Evolutionary conservation across 1,140 invertebrate species (phyloP).

Genomic region (Orussus abietinus): DNA sequence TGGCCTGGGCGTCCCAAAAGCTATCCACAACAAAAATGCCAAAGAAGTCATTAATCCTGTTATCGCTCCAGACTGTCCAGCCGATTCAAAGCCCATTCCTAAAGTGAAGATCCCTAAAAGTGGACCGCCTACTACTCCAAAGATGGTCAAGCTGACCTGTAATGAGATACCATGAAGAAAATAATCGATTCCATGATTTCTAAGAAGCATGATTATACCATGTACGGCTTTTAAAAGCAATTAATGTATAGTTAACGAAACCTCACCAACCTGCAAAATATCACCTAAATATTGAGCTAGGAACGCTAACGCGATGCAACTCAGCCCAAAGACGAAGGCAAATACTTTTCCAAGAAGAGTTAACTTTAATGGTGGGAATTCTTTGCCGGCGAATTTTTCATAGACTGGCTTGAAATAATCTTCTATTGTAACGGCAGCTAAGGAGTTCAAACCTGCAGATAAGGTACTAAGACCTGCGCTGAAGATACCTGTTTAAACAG

Average conservation of each 20-base stretch:
- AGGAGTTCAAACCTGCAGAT: constrained; percentile 78
- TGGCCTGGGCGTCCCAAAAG: constrained; percentile 77
- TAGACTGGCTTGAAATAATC: constrained; percentile 66
- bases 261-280: constrained; percentile 55
- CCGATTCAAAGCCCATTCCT: constrained; percentile 67
- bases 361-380: constrained; percentile 33
- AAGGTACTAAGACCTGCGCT: constrained; percentile 82
- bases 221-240: no score
- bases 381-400: constrained; percentile 16
- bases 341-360: constrained; percentile 58
- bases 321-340: constrained; percentile 64
- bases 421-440: constrained; percentile 82
- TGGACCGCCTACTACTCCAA: constrained; percentile 77
- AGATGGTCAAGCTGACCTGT: constrained; percentile 72
- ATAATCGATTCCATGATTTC: constrained; percentile 2
- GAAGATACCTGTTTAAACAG: constrained; percentile 62
- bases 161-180: constrained; percentile 8
- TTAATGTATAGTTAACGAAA: not conserved
- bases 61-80: constrained; percentile 68
- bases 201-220: not conserved
- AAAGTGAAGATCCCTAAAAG: constrained; percentile 74
- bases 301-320: constrained; percentile 71
- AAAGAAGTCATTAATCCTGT: constrained; percentile 64
- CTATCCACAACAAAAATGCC: constrained; percentile 75
- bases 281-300: constrained; percentile 70